phyloP scores from a whole-genome alignment of 37 sponge, comb jelly and placozoan genomes.

The Halichondria panicea region DNA sequence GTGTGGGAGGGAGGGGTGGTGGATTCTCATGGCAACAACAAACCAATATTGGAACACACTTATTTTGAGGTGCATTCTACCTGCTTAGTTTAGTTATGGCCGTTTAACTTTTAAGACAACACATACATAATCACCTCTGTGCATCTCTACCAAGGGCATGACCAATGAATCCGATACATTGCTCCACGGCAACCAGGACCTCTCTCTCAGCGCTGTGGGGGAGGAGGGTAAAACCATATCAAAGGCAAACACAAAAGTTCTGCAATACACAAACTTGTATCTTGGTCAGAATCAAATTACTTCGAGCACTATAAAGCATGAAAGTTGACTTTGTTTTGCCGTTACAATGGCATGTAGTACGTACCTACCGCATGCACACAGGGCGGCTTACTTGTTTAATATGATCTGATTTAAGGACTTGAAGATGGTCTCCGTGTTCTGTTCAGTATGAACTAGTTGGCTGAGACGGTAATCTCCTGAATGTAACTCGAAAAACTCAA shows the following conservation, averaged over 20 bases:
- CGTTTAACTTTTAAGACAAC: not conserved
- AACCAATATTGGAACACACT: no score
- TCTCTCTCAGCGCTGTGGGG: constrained; percentile 19
- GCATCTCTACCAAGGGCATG: constrained; percentile 36
- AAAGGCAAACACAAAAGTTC: not conserved
- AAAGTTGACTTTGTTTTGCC: no score
- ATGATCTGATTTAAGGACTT: constrained; percentile 28
- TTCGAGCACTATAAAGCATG: not conserved
- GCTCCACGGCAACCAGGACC: constrained; percentile 38
- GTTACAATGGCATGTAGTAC: no score
- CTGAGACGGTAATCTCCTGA: constrained; percentile 30
- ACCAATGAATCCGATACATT: constrained; percentile 44
- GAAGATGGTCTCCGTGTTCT: constrained; percentile 34
- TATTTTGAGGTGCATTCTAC: not conserved
- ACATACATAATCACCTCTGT: constrained; percentile 58
- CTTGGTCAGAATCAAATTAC: no score
- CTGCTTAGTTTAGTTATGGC: not conserved
- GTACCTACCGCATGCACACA: no score
- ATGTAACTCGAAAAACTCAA: constrained; percentile 53
- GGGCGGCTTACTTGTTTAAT: constrained; percentile 31
- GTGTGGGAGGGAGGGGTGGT: not conserved
- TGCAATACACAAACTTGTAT: no score
- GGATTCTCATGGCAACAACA: no score
- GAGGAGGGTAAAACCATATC: not conserved
- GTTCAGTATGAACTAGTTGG: constrained; percentile 20